Conservation (phyloP, 2,797 vertebrate species). For the Muscicapa striata region DNA sequence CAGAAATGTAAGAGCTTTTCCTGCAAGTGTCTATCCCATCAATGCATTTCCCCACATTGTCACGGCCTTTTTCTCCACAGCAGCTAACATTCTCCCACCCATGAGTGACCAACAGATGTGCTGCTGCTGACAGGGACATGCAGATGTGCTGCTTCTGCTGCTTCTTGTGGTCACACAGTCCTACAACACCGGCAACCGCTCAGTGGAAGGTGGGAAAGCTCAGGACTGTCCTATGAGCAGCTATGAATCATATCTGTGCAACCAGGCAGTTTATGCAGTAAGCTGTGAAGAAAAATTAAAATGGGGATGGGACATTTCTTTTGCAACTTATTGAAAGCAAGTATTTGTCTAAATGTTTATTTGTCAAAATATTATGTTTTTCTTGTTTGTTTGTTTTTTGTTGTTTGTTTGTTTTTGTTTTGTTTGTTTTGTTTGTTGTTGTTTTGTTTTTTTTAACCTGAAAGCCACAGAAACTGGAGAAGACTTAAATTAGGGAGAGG, state of each 20-base stretch:
- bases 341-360: background rate
- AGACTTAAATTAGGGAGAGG: background rate
- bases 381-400: accelerated
- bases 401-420: accelerated
- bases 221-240: background rate
- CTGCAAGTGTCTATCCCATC: background rate
- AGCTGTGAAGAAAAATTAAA: background rate
- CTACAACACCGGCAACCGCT: background rate
- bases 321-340: background rate
- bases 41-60: background rate
- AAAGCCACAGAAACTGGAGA: background rate
- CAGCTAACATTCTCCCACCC: background rate
- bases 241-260: background rate
- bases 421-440: accelerated
- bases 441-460: background rate
- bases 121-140: background rate
- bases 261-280: background rate
- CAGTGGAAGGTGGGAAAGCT: background rate
- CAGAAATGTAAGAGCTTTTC: background rate
- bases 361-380: background rate
- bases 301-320: background rate
- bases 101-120: background rate
- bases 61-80: background rate
- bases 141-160: background rate
- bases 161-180: background rate